A percentile compares a stretch with the other conserved stretches of the same genome.
These are phyloP conservation scores for Phalacrocorax aristotelis DNA, from an alignment of 2,113 vertebrate genomes.

Conservation along the genomic window DNA sequence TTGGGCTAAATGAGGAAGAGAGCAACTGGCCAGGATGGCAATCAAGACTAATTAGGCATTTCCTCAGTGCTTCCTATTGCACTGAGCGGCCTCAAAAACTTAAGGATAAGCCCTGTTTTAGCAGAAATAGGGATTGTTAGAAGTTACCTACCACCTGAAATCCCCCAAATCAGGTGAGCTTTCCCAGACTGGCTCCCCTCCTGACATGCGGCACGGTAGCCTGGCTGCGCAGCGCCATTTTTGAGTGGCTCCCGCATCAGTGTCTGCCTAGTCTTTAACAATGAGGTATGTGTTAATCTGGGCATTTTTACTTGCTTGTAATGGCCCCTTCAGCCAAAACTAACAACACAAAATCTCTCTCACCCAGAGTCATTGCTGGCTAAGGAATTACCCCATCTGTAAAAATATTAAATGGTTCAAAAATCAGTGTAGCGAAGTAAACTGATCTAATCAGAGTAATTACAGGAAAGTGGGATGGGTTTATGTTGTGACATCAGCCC, in stretches of 20 bases:
- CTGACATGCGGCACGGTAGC: background rate
- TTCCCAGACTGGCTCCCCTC: background rate
- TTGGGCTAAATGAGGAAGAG: constrained; percentile 1
- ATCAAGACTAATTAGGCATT: constrained; percentile 13
- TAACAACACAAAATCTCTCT: constrained; percentile 72
- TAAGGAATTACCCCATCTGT: constrained; percentile 71
- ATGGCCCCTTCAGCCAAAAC: constrained; percentile 68
- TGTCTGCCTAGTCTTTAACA: constrained; percentile 53
- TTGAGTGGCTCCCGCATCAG: background rate
- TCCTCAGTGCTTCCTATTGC: background rate
- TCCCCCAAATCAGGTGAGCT: background rate
- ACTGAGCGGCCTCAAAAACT: background rate
- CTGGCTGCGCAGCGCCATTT: background rate
- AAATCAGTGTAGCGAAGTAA: constrained; percentile 8
- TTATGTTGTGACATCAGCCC: constrained; percentile 59
- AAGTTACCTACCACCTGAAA: background rate
- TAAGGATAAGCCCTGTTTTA: background rate
- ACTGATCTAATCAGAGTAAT: constrained; percentile 59
- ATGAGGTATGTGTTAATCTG: constrained; percentile 79
- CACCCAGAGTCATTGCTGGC: constrained; percentile 70
- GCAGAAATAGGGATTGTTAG: background rate
- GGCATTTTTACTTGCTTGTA: constrained; percentile 66
- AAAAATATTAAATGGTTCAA: constrained; percentile 63
- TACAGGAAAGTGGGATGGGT: constrained; percentile 65
- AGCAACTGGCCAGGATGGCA: background rate